Conservation (phyloP, 2,888 invertebrate species). For the Nomada ruficornis region DNA sequence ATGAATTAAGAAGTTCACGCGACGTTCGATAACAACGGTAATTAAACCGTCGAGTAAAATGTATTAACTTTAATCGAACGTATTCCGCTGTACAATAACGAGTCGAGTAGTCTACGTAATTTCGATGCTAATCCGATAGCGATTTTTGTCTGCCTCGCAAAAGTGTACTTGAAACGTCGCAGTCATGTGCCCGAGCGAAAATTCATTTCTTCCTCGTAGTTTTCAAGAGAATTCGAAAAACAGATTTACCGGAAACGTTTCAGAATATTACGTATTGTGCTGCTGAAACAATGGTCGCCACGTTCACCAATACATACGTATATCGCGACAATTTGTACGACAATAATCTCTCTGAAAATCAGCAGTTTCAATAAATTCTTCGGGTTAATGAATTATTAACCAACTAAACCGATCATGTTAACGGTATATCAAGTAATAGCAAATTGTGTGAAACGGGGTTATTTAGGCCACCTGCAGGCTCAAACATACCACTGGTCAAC, state of each 20-base stretch:
- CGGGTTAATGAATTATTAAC: conserved; percentile 53
- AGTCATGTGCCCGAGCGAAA: not conserved
- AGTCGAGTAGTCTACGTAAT: not conserved
- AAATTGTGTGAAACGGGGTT: conserved; percentile 51
- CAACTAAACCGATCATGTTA: conserved; percentile 52
- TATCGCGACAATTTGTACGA: conserved; percentile 24
- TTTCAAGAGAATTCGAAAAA: conserved; percentile 7
- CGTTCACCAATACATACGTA: conserved; percentile 19
- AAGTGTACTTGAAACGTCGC: not conserved
- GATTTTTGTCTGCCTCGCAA: not conserved
- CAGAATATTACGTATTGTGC: conserved; percentile 19
- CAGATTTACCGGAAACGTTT: conserved; percentile 38
- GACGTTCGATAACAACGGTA: not conserved
- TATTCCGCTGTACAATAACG: not conserved
- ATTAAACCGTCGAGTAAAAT: not conserved
- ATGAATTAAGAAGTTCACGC: not conserved
- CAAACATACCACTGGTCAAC: conserved; percentile 25
- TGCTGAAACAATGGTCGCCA: conserved; percentile 30
- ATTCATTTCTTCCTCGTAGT: not conserved
- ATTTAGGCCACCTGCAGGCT: conserved; percentile 40
- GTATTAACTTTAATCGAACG: not conserved
- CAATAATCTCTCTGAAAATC: conserved; percentile 52
- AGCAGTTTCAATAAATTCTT: conserved; percentile 54
- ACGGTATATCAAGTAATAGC: conserved; percentile 56
- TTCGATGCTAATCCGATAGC: not conserved